These are phyloP conservation scores for Stegodyphus mimosarum DNA, from an alignment of 1,140 invertebrate species.

Conservation along the genomic window DNA sequence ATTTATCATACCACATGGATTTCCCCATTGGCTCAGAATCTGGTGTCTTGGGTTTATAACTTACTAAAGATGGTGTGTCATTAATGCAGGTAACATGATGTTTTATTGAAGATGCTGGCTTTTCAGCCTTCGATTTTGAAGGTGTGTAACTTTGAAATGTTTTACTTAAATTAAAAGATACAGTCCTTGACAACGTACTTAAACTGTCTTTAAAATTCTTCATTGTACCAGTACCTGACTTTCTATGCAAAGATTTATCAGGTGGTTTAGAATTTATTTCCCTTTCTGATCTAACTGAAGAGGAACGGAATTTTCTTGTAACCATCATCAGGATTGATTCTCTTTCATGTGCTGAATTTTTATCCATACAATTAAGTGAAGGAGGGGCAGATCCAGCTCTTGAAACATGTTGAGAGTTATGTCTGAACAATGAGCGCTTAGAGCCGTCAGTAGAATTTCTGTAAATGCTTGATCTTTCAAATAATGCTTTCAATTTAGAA, in stretches of 20 bases:
- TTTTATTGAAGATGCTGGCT: neutral
- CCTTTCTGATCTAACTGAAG: slow-evolving; percentile 33
- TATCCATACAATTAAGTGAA: slow-evolving; percentile 48
- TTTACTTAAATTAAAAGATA: slow-evolving; percentile 41
- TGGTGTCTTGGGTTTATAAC: slow-evolving; percentile 6
- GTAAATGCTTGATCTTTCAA: slow-evolving; percentile 66
- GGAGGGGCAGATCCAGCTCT: slow-evolving; percentile 52
- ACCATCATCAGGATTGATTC: slow-evolving; percentile 48
- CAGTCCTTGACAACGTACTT: slow-evolving; percentile 26
- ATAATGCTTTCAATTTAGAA: slow-evolving; percentile 70
- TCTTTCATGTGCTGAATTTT: slow-evolving; percentile 17
- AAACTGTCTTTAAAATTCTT: slow-evolving; percentile 33
- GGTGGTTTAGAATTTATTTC: slow-evolving; percentile 13
- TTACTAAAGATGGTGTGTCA: neutral
- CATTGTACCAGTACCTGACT: neutral
- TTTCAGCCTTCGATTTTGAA: slow-evolving; percentile 1
- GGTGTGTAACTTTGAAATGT: slow-evolving; percentile 30
- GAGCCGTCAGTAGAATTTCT: slow-evolving; percentile 9
- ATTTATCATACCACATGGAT: slow-evolving; percentile 52
- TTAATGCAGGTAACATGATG: neutral
- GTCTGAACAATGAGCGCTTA: slow-evolving; percentile 36
- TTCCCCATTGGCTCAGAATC: slow-evolving; percentile 26
- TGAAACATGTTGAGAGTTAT: slow-evolving; percentile 52
- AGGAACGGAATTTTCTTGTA: slow-evolving; percentile 51
- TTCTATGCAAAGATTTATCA: slow-evolving; percentile 21